Evolutionary conservation across 1,140 invertebrate species (phyloP).

Genomic region (Nephila pilipes): DNA sequence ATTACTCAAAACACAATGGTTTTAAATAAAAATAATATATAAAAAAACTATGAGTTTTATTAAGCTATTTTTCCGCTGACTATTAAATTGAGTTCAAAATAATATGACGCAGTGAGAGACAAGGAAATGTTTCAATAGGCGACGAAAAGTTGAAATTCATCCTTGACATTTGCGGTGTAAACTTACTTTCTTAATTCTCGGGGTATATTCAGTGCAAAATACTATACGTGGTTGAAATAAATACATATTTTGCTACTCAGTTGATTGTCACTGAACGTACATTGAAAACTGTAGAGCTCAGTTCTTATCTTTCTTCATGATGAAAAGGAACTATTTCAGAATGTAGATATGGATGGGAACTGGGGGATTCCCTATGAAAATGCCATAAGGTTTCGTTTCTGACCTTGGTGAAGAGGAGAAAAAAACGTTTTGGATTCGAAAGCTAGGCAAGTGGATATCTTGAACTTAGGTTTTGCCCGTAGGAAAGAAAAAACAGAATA

Average conservation of each 20-base stretch:
- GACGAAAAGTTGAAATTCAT: not conserved
- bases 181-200: not conserved
- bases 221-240: not conserved
- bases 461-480: not conserved
- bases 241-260: not conserved
- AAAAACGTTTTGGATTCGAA: not conserved
- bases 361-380: not conserved
- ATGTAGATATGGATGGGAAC: not conserved
- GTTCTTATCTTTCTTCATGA: not conserved
- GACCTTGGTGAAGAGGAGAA: not conserved
- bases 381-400: not conserved
- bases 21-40: no score
- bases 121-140: no score
- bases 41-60: no score
- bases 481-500: not conserved
- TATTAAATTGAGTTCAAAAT: not conserved
- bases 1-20: no score
- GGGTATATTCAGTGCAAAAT: not conserved
- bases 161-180: conserved; percentile 17
- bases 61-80: no score
- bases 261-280: not conserved
- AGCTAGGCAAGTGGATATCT: not conserved
- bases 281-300: not conserved
- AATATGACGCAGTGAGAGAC: not conserved
- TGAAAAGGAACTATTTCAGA: not conserved